Evolutionary conservation across 2,888 invertebrate species (phyloP), one percentile per base, ranked within the genome.

Genomic region (Dasysyrphus tricinctus): DNA sequence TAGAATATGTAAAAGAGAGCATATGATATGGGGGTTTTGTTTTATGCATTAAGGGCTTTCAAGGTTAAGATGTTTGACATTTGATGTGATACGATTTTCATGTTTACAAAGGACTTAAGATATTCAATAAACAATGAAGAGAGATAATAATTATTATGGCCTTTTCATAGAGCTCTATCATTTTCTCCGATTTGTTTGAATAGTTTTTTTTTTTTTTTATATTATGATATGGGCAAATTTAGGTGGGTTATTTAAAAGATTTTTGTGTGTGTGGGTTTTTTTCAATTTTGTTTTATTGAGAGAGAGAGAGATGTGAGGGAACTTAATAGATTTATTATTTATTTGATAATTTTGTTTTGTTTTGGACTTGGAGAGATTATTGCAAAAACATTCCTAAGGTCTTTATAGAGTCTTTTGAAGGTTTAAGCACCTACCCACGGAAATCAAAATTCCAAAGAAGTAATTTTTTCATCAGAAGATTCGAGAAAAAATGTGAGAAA

Each of bases 21-120:
- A 19, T 5, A 9, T 9, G 29, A 65, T 6, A n/a, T 19, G 65
- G 49, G 54, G 44, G 42, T 72, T 2, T 63, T 44, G 16, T 65
- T 77, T 61, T 77, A 24, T 24, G 75, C 63, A 80, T 80, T 59
- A 47, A 54, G 59, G 72, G 37, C 59, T 59, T 39, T 12, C 57
- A 69, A 76, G 76, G 84, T 67, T 67, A 85, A 63, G 51, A 61
- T 72, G 76, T 77, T 80, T 80, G 51, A 29, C 80, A 67, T 85
- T 73, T 34, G 76, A 47, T 80, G 80, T 72, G 84, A 77, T 80
- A 73, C 54, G 73, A 76, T 69, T 77, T 73, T 37, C 37, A 47
- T 80, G 72, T 76, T 76, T 67, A 59, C 54, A 76, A 76, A 76
- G 65, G 70, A 59, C 57, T 72, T 72, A 47, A 34, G 65, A 59